Conservation (phyloP, 1,140 invertebrate genomes). For the Neocloeon triangulifer region DNA sequence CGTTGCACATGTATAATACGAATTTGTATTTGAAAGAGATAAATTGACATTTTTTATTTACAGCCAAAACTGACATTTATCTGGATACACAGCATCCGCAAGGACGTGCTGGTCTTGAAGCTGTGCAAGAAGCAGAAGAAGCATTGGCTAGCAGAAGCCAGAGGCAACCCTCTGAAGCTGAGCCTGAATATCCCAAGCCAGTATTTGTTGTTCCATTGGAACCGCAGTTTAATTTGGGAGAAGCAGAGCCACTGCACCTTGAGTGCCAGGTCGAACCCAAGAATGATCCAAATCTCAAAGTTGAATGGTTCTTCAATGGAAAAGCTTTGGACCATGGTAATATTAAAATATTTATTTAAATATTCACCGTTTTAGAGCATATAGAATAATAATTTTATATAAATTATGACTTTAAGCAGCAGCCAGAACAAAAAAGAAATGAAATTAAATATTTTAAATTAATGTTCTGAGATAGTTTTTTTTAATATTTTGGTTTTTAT, state of each 20-base stretch:
- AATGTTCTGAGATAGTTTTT: too few relatives aligned
- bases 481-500: background rate
- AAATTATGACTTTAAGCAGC: too few relatives aligned
- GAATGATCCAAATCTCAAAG: slow-evolving; percentile 84
- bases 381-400: too few relatives aligned
- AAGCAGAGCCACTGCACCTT: slow-evolving; percentile 74
- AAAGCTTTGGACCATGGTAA: slow-evolving; percentile 56
- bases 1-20: slow-evolving; percentile 37
- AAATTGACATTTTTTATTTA: slow-evolving; percentile 3
- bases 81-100: slow-evolving; percentile 70
- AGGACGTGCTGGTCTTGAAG: slow-evolving; percentile 59
- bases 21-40: background rate
- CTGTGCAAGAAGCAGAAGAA: slow-evolving; percentile 63
- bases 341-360: too few relatives aligned
- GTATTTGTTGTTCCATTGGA: slow-evolving; percentile 65
- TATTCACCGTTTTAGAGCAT: too few relatives aligned
- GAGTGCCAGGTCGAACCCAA: slow-evolving; percentile 89
- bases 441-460: slow-evolving; percentile 1
- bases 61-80: slow-evolving; percentile 45
- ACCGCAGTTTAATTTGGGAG: slow-evolving; percentile 61
- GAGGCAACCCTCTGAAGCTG: slow-evolving; percentile 35
- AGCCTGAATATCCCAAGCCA: slow-evolving; percentile 62
- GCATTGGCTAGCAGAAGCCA: slow-evolving; percentile 43
- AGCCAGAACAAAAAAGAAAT: too few relatives aligned
- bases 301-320: slow-evolving; percentile 88